Percentiles rank a stretch among this genome's conserved stretches.
Evolutionary conservation across 2,797 vertebrate genomes (phyloP).

Genomic region (Myripristis jacobus): DNA sequence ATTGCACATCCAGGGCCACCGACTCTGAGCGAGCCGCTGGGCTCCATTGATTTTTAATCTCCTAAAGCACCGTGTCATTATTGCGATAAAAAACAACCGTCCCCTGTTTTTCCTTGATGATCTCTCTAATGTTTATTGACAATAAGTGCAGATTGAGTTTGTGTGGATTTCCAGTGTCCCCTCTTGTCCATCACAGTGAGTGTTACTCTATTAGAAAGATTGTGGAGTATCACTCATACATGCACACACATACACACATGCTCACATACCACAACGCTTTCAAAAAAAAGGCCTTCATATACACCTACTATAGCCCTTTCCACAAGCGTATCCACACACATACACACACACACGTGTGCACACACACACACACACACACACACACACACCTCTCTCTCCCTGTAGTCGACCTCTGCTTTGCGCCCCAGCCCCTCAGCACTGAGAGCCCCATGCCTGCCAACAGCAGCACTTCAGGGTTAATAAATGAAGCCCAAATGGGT

Average conservation of each 20-base stretch:
- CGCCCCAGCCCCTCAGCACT: slow-evolving; percentile 22
- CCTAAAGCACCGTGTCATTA: slow-evolving; percentile 63
- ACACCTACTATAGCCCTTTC: too few species aligned
- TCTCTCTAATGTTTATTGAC: slow-evolving; percentile 77
- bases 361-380: slow-evolving; percentile 1
- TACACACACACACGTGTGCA: slow-evolving; percentile 9
- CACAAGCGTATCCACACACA: too few species aligned
- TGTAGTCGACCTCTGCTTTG: slow-evolving; percentile 46
- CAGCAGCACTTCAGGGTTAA: slow-evolving; percentile 77
- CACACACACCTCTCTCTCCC: slow-evolving; percentile 7
- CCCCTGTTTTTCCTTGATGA: slow-evolving; percentile 67
- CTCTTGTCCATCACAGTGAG: slow-evolving; percentile 30
- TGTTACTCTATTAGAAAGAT: slow-evolving; percentile 68
- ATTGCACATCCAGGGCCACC: slow-evolving; percentile 33
- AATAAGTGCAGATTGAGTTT: slow-evolving; percentile 70
- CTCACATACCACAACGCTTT: too few species aligned
- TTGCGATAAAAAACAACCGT: slow-evolving; percentile 46
- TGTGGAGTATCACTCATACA: slow-evolving; percentile 28
- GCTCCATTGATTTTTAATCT: slow-evolving; percentile 73
- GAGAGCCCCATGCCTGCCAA: slow-evolving; percentile 61
- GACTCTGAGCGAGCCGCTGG: slow-evolving; percentile 31
- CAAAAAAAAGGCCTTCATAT: too few species aligned
- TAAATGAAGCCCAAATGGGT: slow-evolving; percentile 79
- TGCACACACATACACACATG: not conserved
- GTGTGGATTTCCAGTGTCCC: slow-evolving; percentile 58